These are phyloP conservation scores for Nephrotoma flavescens DNA, from an alignment of 2,888 invertebrate species.

Conservation along the genomic window DNA sequence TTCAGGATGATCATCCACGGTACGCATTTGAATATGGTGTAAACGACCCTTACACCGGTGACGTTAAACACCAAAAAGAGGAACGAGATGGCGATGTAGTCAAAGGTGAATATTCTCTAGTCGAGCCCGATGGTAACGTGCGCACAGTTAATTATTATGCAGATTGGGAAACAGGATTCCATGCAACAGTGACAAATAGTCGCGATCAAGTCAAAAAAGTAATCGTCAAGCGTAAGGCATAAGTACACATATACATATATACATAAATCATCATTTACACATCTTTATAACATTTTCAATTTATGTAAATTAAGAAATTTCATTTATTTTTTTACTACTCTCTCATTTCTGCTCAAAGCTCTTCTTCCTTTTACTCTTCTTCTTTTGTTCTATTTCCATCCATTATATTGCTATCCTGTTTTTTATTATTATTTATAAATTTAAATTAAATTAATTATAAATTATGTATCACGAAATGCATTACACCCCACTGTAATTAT, in stretches of 20 bases:
- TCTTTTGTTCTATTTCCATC: background rate
- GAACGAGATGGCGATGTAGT: conserved; percentile 59
- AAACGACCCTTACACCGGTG: conserved; percentile 59
- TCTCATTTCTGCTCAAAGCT: background rate
- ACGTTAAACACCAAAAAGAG: conserved; percentile 58
- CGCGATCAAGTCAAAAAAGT: conserved; percentile 34
- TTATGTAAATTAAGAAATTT: background rate
- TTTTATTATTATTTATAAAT: background rate
- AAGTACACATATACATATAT: background rate
- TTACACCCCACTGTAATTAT: background rate
- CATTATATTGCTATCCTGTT: background rate
- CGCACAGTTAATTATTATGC: conserved; percentile 61
- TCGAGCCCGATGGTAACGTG: conserved; percentile 60
- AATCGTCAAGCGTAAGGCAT: conserved; percentile 24
- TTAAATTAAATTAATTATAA: background rate
- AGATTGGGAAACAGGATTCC: conserved; percentile 66
- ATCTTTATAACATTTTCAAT: background rate
- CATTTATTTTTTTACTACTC: background rate
- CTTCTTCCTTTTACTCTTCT: background rate
- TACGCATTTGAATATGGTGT: conserved; percentile 61
- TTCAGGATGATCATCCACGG: conserved; percentile 47
- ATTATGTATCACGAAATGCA: background rate
- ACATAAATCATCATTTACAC: background rate
- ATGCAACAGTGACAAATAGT: conserved; percentile 54
- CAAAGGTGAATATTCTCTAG: conserved; percentile 50